A percentile compares a stretch with the other conserved stretches of the same genome.
Evolutionary conservation across 2,113 vertebrate species (phyloP).

Genomic region (Monopterus albus): DNA sequence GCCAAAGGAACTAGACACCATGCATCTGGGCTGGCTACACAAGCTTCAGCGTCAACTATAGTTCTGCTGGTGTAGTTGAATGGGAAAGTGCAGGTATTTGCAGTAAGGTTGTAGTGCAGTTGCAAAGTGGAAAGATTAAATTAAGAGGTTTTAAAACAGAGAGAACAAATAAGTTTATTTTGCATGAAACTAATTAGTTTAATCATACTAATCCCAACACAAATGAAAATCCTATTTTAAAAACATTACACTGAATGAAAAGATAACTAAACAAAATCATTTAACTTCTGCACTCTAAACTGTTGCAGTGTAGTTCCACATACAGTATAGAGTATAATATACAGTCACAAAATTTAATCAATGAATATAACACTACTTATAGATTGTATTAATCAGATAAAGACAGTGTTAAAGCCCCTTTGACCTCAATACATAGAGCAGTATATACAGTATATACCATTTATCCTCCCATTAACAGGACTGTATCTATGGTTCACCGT

Average conservation of each 20-base stretch:
- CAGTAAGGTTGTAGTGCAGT: background rate
- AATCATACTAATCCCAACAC: background rate
- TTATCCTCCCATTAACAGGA: background rate
- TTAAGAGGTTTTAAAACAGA: background rate
- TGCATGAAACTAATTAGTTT: background rate
- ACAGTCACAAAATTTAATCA: slow-evolving; percentile 33
- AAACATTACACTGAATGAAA: no score
- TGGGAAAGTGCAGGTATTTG: background rate
- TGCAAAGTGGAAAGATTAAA: background rate
- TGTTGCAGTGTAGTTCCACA: background rate
- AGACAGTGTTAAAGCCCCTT: background rate
- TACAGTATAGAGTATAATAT: no score
- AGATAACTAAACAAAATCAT: no score
- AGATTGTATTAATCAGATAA: slow-evolving; percentile 34
- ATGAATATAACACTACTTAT: slow-evolving; percentile 26
- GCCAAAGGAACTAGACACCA: slow-evolving; percentile 50
- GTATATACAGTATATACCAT: background rate
- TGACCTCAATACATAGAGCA: background rate
- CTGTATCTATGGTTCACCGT: no score
- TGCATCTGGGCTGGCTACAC: slow-evolving; percentile 13
- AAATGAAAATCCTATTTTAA: background rate
- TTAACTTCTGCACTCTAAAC: no score
- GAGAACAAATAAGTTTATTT: background rate
- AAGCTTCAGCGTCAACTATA: slow-evolving; percentile 32
- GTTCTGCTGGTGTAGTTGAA: slow-evolving; percentile 19